These are phyloP conservation scores for Lates japonicus DNA, from an alignment of 2,797 vertebrate species.

Conservation along the genomic window DNA sequence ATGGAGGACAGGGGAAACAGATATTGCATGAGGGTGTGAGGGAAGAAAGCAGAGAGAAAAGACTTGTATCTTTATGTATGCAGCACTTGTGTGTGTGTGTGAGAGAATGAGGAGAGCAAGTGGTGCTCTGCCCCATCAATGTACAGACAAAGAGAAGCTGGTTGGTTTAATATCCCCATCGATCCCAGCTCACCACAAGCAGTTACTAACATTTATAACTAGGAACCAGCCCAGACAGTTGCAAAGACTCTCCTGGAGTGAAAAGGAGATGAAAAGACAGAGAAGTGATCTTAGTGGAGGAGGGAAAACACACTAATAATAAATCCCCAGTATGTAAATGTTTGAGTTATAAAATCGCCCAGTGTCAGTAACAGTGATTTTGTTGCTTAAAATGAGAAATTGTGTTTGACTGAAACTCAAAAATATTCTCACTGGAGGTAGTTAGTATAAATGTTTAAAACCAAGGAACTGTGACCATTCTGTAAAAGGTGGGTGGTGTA, in stretches of 20 bases:
- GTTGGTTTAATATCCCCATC: conserved; percentile 63
- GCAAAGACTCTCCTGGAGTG: conserved; percentile 62
- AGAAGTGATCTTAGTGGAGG: conserved; percentile 16
- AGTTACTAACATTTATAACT: conserved; percentile 68
- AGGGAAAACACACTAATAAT: conserved; percentile 32
- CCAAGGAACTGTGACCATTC: background rate
- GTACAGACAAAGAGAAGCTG: conserved; percentile 45
- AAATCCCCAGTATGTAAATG: conserved; percentile 53
- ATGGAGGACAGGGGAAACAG: conserved; percentile 54
- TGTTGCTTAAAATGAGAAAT: conserved; percentile 13
- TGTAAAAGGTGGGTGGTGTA: no score
- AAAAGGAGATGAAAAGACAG: conserved; percentile 36
- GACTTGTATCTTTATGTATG: background rate
- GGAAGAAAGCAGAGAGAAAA: conserved; percentile 12
- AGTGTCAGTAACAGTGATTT: conserved; percentile 8
- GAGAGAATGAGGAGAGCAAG: conserved; percentile 5
- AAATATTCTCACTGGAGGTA: background rate
- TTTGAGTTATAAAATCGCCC: conserved; percentile 25
- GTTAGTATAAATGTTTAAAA: background rate
- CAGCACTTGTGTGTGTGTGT: conserved; percentile 20
- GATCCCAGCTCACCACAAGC: conserved; percentile 63
- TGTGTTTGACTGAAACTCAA: conserved; percentile 5
- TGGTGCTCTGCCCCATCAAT: conserved; percentile 49
- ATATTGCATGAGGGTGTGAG: conserved; percentile 12
- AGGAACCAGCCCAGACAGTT: conserved; percentile 53